Conservation (phyloP, 1,140 invertebrate species). For the Wasmannia auropunctata region DNA sequence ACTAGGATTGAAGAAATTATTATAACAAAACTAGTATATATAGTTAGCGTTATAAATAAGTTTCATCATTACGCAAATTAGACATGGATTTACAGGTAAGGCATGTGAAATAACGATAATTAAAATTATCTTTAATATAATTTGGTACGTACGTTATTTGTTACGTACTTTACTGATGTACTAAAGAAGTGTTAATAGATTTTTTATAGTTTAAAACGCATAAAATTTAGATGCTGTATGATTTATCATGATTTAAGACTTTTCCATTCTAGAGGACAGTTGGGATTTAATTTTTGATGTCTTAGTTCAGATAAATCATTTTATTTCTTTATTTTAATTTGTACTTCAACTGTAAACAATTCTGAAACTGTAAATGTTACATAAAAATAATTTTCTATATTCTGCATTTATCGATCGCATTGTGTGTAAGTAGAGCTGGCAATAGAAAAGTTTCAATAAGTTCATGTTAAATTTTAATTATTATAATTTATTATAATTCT, state of each 20-base stretch:
- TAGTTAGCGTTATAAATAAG: slow-evolving; percentile 72
- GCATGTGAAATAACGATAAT: slow-evolving; percentile 50
- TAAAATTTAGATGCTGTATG: slow-evolving; percentile 23
- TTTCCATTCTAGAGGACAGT: slow-evolving; percentile 39
- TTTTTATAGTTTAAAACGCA: background rate
- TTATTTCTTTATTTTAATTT: background rate
- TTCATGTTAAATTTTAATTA: too few species aligned
- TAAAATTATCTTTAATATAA: slow-evolving; percentile 13
- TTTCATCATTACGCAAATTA: slow-evolving; percentile 72
- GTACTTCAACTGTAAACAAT: background rate
- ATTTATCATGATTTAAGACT: slow-evolving; percentile 28
- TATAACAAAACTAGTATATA: slow-evolving; percentile 78
- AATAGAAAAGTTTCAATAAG: background rate
- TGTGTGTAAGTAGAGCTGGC: background rate
- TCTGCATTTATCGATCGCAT: background rate
- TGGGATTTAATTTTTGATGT: background rate
- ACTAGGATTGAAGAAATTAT: slow-evolving; percentile 84
- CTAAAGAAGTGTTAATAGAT: slow-evolving; percentile 38
- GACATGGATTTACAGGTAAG: slow-evolving; percentile 80
- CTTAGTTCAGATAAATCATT: background rate
- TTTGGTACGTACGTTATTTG: slow-evolving; percentile 35
- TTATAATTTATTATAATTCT: too few species aligned
- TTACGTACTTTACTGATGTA: slow-evolving; percentile 57
- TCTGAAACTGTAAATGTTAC: background rate
- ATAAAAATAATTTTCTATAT: background rate